Evolutionary conservation across 1,140 invertebrate genomes (phyloP), one percentile per base, ranked within the genome.

Genomic region (Diplogasteroides magnus): DNA sequence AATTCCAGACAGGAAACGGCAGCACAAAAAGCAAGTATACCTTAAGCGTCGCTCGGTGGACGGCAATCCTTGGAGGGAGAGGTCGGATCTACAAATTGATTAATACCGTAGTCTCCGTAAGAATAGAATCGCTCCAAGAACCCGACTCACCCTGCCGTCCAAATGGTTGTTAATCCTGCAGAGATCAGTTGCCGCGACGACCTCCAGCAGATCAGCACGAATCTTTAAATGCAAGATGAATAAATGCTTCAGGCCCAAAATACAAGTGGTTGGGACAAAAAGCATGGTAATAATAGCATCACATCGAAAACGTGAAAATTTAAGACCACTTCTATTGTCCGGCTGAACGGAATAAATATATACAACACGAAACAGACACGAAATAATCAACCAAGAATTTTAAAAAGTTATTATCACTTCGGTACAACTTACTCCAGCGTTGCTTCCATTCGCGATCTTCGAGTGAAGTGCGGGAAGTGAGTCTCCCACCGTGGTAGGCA

Each of bases 1-100:
- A n/a, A n/a, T n/a, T n/a, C n/a, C n/a, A n/a, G n/a, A n/a, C n/a
- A n/a, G n/a, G n/a, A n/a, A n/a, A n/a, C 28, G 15, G 23, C 23
- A 61, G 6, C 59, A 23, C 25, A 66, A 66, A 31, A 64, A 68
- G 15, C 31, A 14, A 68, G 23, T 6, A 27, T 68, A 68, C 66
- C 66, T 61, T 68, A n/a, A 31, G 56, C 13, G 56, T 68, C 13
- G 66, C 66, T 31, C 66, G n/a, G 14, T 71, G 71, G 11, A 62
- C 63, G 11, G 74, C 48, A 28, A 72, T 72, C 27, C n/a, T 58
- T 15, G 56, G 74, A 26, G 74, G 74, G 31, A 72, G 76, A 11
- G 73, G 73, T 11, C n/a, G 27, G 37, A 63, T 48, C 19, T 11
- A 48, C 37, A 48, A 6, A 48, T 48, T 11, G 19, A 11, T 48